Evolutionary conservation across 2,113 vertebrate species (phyloP).

Genomic region (Crotophaga sulcirostris): DNA sequence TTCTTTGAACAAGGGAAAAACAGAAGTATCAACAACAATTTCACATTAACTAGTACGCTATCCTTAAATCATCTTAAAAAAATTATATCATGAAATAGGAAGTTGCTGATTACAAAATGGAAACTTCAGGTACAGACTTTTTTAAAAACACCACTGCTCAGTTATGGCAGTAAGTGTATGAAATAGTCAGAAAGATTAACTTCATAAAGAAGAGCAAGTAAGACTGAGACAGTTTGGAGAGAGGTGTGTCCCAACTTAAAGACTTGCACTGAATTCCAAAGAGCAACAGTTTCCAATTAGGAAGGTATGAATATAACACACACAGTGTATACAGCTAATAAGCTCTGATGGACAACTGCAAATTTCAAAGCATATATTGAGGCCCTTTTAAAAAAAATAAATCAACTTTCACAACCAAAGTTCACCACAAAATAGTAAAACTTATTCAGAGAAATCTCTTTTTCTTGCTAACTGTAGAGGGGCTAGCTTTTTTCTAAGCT

Average conservation of each 20-base stretch:
- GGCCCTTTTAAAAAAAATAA: background rate
- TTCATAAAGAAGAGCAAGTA: background rate
- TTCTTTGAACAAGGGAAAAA: background rate
- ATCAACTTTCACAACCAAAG: background rate
- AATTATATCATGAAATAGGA: background rate
- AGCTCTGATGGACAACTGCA: accelerated
- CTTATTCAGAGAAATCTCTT: background rate
- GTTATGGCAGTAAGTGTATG: background rate
- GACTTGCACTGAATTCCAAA: background rate
- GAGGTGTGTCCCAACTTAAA: background rate
- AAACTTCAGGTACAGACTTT: background rate
- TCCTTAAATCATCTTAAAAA: background rate
- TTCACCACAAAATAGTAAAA: background rate
- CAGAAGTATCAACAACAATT: background rate
- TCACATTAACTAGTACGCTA: background rate
- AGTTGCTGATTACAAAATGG: background rate
- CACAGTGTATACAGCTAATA: background rate
- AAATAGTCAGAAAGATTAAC: background rate
- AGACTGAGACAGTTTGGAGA: background rate
- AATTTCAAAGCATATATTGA: background rate
- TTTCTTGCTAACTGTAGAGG: background rate
- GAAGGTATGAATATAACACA: background rate
- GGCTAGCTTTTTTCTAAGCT: background rate
- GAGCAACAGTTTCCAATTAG: background rate
- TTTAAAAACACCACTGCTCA: background rate